These are phyloP conservation scores for Drosophila takahashii DNA, from an alignment of 1,140 invertebrate species.

Conservation along the genomic window DNA sequence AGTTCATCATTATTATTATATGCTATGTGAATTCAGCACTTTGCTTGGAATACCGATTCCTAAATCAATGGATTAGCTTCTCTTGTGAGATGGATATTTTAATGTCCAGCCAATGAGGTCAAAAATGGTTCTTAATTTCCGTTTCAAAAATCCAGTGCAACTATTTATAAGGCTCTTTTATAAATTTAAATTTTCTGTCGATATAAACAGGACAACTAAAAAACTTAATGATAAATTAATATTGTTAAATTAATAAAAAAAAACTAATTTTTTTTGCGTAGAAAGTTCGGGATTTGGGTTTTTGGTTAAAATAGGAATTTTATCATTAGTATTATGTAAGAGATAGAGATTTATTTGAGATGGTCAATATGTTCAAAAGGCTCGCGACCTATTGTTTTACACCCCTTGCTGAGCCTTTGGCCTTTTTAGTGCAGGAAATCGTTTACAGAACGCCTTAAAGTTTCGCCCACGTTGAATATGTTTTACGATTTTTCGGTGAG, in stretches of 20 bases:
- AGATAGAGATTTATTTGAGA: no score
- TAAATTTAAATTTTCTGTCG: neutral
- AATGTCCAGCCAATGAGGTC: neutral
- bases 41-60: no score
- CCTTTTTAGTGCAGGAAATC: neutral
- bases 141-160: neutral
- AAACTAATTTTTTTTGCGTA: no score
- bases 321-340: no score
- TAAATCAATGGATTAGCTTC: no score
- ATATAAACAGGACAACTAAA: neutral
- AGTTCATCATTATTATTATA: no score
- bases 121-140: neutral
- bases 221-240: neutral
- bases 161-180: neutral
- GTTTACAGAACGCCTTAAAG: conserved; percentile 21
- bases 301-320: no score
- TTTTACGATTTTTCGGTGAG: conserved; percentile 72
- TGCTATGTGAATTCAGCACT: no score
- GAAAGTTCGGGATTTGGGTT: no score
- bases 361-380: neutral
- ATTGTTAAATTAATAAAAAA: neutral
- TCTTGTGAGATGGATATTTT: neutral
- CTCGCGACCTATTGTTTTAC: neutral
- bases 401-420: no score
- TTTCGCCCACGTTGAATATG: conserved; percentile 41